Evolutionary conservation across 2,888 invertebrate species (phyloP).

Genomic region (Pandemis corylana): DNA sequence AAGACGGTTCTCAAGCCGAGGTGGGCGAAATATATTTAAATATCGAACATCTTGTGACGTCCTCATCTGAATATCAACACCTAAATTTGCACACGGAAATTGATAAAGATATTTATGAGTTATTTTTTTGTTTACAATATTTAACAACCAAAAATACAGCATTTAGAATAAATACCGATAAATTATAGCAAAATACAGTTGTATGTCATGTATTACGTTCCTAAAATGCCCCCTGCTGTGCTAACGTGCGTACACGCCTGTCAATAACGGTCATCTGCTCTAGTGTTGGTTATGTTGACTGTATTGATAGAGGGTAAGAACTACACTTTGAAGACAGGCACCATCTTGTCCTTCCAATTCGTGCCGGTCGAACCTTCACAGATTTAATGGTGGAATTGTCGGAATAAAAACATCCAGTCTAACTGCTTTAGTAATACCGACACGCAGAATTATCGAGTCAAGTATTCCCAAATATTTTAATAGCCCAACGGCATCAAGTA

Average conservation of each 20-base stretch:
- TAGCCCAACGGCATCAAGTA: neutral
- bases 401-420: conserved; percentile 32
- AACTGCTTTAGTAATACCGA: conserved; percentile 12
- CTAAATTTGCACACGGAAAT: conserved; percentile 34
- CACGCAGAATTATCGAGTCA: neutral
- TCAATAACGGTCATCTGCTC: neutral
- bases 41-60: conserved; percentile 16
- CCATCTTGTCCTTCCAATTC: conserved; percentile 28
- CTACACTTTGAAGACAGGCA: too few species aligned
- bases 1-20: neutral
- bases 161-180: too few species aligned
- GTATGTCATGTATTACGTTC: neutral
- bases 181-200: too few species aligned
- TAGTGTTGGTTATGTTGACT: neutral
- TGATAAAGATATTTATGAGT: conserved; percentile 30
- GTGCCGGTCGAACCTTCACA: conserved; percentile 9
- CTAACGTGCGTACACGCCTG: neutral
- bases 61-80: conserved; percentile 38
- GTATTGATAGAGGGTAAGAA: too few species aligned
- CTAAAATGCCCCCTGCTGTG: conserved; percentile 34
- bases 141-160: neutral
- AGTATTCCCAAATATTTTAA: conserved; percentile 12
- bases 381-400: conserved; percentile 40
- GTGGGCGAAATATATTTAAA: conserved; percentile 23
- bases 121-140: neutral